These are phyloP conservation scores for Anthoscopus minutus DNA, from an alignment of 2,113 vertebrate species.

Conservation along the genomic window DNA sequence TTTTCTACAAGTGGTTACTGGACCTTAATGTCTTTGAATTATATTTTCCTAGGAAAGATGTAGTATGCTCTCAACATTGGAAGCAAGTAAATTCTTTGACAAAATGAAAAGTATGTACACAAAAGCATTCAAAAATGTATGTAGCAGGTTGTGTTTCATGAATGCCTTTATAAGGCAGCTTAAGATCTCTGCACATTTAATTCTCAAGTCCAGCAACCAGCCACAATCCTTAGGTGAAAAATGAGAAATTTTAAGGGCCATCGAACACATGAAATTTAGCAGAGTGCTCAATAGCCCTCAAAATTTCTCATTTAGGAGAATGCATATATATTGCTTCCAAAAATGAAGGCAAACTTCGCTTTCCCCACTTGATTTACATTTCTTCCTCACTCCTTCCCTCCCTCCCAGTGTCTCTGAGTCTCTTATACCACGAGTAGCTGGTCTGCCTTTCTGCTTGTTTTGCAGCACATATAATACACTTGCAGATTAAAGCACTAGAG, in stretches of 20 bases:
- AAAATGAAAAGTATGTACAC: background rate
- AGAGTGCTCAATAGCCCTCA: slow-evolving; percentile 65
- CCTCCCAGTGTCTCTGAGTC: background rate
- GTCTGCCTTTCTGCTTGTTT: background rate
- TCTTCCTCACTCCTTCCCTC: background rate
- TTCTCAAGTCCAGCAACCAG: slow-evolving; percentile 16
- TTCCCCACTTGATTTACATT: slow-evolving; percentile 20
- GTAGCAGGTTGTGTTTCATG: background rate
- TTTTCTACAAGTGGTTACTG: background rate
- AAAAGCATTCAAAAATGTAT: background rate
- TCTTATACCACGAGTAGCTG: background rate
- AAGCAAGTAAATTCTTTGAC: background rate
- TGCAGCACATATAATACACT: background rate
- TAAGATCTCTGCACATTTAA: slow-evolving; percentile 24
- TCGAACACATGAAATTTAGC: slow-evolving; percentile 57
- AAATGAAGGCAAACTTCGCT: slow-evolving; percentile 22
- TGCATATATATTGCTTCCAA: slow-evolving; percentile 48
- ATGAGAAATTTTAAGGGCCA: slow-evolving; percentile 71
- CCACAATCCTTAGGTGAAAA: slow-evolving; percentile 52
- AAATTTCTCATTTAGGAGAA: slow-evolving; percentile 70
- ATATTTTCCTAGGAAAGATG: background rate
- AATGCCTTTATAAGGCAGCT: background rate
- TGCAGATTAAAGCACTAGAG: background rate
- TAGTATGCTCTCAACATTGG: background rate
- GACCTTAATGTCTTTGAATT: slow-evolving; percentile 21